Percentiles rank a stretch among this genome's conserved stretches.
Conservation (phyloP, 2,797 vertebrate species). For the Silurus lanzhouensis region DNA sequence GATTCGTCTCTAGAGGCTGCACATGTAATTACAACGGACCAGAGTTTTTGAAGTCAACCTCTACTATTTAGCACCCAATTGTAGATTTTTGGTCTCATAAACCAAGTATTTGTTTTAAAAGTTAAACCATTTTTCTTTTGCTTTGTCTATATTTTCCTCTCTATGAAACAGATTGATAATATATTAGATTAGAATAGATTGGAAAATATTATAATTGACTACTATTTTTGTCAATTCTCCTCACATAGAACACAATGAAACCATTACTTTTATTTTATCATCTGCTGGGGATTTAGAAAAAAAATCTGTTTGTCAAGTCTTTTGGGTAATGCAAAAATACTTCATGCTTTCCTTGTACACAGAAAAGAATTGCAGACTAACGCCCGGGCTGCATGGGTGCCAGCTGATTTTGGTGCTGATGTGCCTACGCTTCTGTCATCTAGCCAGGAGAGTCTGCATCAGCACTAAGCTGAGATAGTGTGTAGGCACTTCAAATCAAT, state of each 20-base stretch:
- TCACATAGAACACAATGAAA: neutral
- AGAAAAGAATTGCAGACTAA: neutral
- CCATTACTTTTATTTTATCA: too few species aligned
- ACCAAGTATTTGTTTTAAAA: neutral
- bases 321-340: neutral
- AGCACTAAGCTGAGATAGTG: conserved; percentile 19
- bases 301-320: neutral
- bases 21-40: too few species aligned
- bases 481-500: conserved; percentile 29
- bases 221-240: neutral
- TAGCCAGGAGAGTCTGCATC: conserved; percentile 22
- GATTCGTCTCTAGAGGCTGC: too few species aligned
- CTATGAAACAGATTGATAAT: neutral
- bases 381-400: neutral
- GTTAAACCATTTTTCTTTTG: neutral
- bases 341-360: neutral
- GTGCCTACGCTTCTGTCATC: conserved; percentile 12
- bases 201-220: neutral
- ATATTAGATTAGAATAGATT: too few species aligned
- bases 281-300: neutral
- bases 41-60: too few species aligned
- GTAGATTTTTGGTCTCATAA: neutral
- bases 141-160: neutral
- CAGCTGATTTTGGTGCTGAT: neutral
- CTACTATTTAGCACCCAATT: too few species aligned